Base-by-base conservation (phyloP, 2,113 vertebrate genomes). In the Rhinoderma darwinii region DNA sequence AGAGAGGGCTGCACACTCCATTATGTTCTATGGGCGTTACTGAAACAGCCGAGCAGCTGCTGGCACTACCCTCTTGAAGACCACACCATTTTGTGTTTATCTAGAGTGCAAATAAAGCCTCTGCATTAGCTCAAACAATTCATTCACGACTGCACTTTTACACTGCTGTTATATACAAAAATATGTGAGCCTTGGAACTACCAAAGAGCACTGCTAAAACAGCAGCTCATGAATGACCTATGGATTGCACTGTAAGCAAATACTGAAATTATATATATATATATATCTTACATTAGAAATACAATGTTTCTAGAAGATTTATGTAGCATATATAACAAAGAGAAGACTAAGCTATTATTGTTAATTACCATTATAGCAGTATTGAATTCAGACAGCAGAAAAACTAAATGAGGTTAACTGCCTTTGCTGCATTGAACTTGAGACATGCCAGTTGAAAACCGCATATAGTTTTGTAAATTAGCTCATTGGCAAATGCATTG, bases 391-490 rank as follows among this genome's bases (percentile, higher is more conserved):
- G n/a, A 41, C 35, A 47, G 73, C 39, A 43, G 35, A 44, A 76
- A 11, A n/a, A 44, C 7, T 7, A 20, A 86, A 86, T 72, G 22
- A 25, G 47, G 30, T 79, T 79, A 79, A 79, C 27, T 39, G 39
- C 44, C 35, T 56, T 20, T 27, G 63, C 44, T 41, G 76, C 76
- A 80, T 32, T 72, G 61, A 86, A 79, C 54, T 15, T 32, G 5
- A 79, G 41, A 44, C 35, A 35, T 68, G 74, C 43, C 56, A 79
- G 15, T 54, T 35, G 20, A 86, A 77, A 51, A 37, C 54, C 5
- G 56, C 41, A 63, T 79, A 78, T 27, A 68, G 75, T 51, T 86
- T 79, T 51, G 56, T 85, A 86, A 80, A 80, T 80, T 35, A 86
- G 43, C 72, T 79, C 74, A 72, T 68, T 80, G 61, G 84, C 76